A percentile compares a stretch with the other conserved stretches of the same genome.
Evolutionary conservation across 2,888 invertebrate genomes (phyloP).

Genomic region (Pyrocoelia pectoralis): DNA sequence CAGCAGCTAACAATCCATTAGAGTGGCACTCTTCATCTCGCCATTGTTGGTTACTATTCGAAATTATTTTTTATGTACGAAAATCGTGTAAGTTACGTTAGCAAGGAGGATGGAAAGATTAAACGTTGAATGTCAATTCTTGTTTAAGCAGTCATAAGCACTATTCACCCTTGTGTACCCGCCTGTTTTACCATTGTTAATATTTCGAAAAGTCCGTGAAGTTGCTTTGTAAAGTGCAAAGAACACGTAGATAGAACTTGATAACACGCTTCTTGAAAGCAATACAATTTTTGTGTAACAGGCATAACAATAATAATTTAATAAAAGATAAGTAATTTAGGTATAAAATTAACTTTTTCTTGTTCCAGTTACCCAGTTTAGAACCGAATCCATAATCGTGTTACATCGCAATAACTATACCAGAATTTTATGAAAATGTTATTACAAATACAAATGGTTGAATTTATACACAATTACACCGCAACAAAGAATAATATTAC

Average conservation of each 20-base stretch:
- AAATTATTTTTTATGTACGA: conserved; percentile 11
- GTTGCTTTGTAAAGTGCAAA: conserved; percentile 17
- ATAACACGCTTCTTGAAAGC: neutral
- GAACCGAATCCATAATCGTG: too few species aligned
- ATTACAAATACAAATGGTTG: too few species aligned
- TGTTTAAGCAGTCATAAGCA: conserved; percentile 21
- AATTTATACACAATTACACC: too few species aligned
- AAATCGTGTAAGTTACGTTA: neutral
- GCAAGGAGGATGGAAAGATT: conserved; percentile 1
- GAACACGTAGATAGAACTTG: conserved; percentile 10
- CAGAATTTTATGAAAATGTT: too few species aligned
- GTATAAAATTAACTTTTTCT: too few species aligned
- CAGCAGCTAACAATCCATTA: conserved; percentile 45
- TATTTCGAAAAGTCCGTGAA: conserved; percentile 28
- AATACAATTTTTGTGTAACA: neutral
- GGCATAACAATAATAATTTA: neutral
- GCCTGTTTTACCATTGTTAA: conserved; percentile 26
- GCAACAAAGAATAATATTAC: too few species aligned
- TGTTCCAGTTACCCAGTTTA: too few species aligned
- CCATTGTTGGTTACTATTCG: conserved; percentile 5
- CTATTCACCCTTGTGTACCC: conserved; percentile 28
- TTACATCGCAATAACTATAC: too few species aligned
- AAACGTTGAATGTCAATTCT: conserved; percentile 11
- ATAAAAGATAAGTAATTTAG: too few species aligned
- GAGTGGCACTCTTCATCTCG: conserved; percentile 29